phyloP scores from a whole-genome alignment of 2,113 vertebrate species.

The Oenanthe melanoleuca region DNA sequence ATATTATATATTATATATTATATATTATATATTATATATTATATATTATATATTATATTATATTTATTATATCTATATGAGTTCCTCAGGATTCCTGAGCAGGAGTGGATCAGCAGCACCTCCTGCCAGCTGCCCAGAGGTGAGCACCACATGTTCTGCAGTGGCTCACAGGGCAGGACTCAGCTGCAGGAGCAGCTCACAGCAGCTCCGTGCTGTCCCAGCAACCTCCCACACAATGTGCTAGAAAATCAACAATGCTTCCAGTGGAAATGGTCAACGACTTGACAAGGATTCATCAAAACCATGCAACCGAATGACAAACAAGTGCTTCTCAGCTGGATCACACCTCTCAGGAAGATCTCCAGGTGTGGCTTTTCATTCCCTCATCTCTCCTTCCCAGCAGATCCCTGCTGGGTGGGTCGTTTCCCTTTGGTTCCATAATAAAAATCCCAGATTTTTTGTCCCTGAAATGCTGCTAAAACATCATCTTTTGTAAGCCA shows the following conservation, averaged over 20 bases:
- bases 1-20: no score
- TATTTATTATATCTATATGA: not conserved
- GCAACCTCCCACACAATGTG: not conserved
- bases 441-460: not conserved
- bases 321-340: not conserved
- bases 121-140: not conserved
- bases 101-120: not conserved
- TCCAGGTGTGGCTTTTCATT: not conserved
- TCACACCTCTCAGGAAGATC: not conserved
- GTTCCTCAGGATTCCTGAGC: not conserved
- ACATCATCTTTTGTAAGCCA: not conserved
- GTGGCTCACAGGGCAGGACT: not conserved
- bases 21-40: no score
- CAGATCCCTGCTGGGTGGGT: no score
- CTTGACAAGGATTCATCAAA: not conserved
- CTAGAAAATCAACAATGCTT: not conserved
- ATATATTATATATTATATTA: no score
- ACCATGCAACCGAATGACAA: not conserved
- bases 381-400: not conserved
- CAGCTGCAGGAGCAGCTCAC: not conserved
- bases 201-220: not conserved
- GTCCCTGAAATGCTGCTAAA: not conserved
- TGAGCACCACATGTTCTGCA: not conserved
- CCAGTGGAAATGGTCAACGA: rapidly evolving
- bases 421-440: not conserved